A percentile compares a stretch with the other conserved stretches of the same genome.
These are phyloP conservation scores for Dusona sp. DNA, from an alignment of 2,888 invertebrate genomes.

Conservation along the genomic window DNA sequence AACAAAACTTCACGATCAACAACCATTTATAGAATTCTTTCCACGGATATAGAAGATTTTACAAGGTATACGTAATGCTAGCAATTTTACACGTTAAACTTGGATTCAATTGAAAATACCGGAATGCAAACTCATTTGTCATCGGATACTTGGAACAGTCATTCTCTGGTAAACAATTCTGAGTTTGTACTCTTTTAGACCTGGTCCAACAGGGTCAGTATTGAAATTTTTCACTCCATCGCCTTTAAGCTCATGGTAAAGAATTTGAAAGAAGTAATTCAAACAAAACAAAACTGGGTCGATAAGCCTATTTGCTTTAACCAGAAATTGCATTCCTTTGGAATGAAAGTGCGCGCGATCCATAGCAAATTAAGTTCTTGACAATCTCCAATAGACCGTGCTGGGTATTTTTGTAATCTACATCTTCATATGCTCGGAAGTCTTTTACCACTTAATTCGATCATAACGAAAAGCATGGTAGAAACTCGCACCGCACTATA, in stretches of 20 bases:
- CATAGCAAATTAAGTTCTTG: constrained; percentile 25
- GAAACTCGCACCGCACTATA: constrained; percentile 52
- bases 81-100: not conserved
- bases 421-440: constrained; percentile 36
- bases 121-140: not conserved
- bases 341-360: constrained; percentile 11
- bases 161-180: not conserved
- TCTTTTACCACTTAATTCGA: constrained; percentile 37
- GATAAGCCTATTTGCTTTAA: not conserved
- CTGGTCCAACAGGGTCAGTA: not conserved
- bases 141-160: not conserved
- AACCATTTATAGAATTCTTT: not conserved
- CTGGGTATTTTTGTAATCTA: constrained; percentile 35
- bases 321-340: not conserved
- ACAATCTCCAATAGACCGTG: not conserved
- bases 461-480: constrained; percentile 35
- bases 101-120: not conserved
- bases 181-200: not conserved
- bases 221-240: too few species aligned
- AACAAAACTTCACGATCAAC: constrained; percentile 3
- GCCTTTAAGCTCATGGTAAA: too few species aligned
- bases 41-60: not conserved
- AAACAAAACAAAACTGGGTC: not conserved
- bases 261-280: not conserved
- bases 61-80: not conserved